A percentile compares a stretch with the other conserved stretches of the same genome.
phyloP scores from a whole-genome alignment of 2,113 vertebrate genomes.

The Lathamus discolor region DNA sequence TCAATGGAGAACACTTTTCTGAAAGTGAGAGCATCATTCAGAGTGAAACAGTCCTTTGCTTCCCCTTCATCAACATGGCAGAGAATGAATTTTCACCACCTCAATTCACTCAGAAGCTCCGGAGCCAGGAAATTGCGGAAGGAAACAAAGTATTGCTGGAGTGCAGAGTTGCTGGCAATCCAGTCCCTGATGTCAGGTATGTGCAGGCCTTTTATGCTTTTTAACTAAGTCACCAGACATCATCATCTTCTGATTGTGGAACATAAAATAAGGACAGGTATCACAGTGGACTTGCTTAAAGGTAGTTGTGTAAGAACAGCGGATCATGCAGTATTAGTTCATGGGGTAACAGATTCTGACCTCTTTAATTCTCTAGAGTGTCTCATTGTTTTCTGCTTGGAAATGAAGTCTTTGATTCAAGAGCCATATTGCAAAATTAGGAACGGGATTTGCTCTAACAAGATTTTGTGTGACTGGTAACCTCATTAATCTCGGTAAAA shows the following conservation, averaged over 20 bases:
- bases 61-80: not conserved
- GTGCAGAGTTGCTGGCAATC: slow-evolving; percentile 88
- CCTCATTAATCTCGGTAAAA: not conserved
- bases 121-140: slow-evolving; percentile 93
- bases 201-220: not conserved
- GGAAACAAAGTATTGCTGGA: slow-evolving; percentile 88
- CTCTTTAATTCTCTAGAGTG: not conserved
- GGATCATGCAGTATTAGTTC: not conserved
- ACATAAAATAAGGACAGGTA: not conserved
- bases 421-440: not conserved
- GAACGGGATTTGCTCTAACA: not conserved
- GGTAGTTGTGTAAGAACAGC: not conserved
- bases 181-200: slow-evolving; percentile 88
- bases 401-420: not conserved
- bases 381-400: not conserved
- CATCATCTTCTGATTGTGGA: not conserved
- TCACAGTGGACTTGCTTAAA: not conserved
- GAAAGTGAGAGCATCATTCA: not conserved
- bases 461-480: not conserved
- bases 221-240: not conserved
- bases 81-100: slow-evolving; percentile 73
- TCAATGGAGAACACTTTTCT: not conserved
- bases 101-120: slow-evolving; percentile 89
- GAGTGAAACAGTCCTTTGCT: not conserved
- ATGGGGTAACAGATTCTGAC: not conserved